phyloP scores from a whole-genome alignment of 2,113 vertebrate genomes.

The Piprites chloris region DNA sequence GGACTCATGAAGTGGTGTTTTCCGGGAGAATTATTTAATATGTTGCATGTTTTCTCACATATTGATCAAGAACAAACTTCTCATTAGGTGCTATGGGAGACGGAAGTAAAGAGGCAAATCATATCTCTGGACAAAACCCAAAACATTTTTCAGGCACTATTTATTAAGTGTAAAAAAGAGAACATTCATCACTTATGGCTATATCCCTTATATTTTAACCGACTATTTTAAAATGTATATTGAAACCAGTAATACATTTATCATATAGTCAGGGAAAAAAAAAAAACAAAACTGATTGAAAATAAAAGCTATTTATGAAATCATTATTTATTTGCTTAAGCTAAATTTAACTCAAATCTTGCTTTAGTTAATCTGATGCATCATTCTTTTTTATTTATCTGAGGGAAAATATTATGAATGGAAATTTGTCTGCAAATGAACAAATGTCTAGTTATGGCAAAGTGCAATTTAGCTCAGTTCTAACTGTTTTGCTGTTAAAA shows the following conservation, averaged over 20 bases:
- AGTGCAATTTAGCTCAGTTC: neutral
- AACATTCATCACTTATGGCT: neutral
- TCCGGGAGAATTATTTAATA: neutral
- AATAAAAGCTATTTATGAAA: neutral
- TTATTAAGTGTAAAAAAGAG: neutral
- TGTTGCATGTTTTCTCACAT: neutral
- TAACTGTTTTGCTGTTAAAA: neutral
- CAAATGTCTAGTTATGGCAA: accelerated
- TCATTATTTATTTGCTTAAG: neutral
- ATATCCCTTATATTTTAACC: neutral
- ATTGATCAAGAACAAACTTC: neutral
- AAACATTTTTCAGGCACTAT: neutral
- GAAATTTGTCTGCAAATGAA: neutral
- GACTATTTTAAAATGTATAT: neutral
- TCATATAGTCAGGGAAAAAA: neutral
- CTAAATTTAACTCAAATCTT: neutral
- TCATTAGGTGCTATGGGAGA: neutral
- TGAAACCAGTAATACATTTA: neutral
- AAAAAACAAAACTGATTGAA: neutral
- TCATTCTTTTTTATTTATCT: neutral
- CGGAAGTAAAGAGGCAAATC: neutral
- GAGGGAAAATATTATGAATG: neutral
- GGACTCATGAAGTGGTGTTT: neutral
- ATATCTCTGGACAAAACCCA: neutral
- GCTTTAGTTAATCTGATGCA: neutral